These are phyloP conservation scores for Pipistrellus pipistrellus DNA, from an alignment of 2,797 vertebrate genomes.

Conservation along the genomic window DNA sequence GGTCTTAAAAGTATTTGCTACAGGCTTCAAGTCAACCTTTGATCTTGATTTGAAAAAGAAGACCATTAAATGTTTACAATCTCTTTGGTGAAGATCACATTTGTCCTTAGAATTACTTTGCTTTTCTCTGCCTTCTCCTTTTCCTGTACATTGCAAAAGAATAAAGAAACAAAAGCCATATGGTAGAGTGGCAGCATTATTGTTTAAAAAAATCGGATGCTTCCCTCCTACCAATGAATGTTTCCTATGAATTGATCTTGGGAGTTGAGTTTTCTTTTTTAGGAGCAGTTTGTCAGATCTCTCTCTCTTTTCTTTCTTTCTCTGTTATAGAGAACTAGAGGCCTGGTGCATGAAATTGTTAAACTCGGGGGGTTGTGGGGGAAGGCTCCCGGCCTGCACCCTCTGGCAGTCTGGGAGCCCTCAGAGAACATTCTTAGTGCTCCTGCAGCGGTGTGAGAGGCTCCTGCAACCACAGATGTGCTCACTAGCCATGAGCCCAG, in stretches of 20 bases:
- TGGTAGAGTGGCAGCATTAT: not conserved
- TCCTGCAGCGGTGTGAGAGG: too few relatives aligned
- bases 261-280: constrained; percentile 11
- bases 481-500: too few relatives aligned
- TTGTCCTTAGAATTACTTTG: not conserved
- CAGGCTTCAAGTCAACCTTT: not conserved
- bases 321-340: not conserved
- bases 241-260: not conserved
- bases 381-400: too few relatives aligned
- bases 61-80: constrained; percentile 1
- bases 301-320: not conserved
- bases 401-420: too few relatives aligned
- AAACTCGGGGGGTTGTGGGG: too few relatives aligned
- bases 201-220: not conserved
- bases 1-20: constrained; percentile 17
- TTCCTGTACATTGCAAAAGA: not conserved
- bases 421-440: too few relatives aligned
- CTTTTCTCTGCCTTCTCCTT: not conserved
- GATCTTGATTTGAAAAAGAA: constrained; percentile 29
- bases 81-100: not conserved
- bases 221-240: not conserved
- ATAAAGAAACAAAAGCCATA: not conserved
- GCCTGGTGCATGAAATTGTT: too few relatives aligned
- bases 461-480: too few relatives aligned
- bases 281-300: not conserved